Percentiles rank a stretch among this genome's conserved stretches.
These are phyloP conservation scores for Piaya cayana DNA, from an alignment of 2,113 vertebrate genomes.

Conservation along the genomic window DNA sequence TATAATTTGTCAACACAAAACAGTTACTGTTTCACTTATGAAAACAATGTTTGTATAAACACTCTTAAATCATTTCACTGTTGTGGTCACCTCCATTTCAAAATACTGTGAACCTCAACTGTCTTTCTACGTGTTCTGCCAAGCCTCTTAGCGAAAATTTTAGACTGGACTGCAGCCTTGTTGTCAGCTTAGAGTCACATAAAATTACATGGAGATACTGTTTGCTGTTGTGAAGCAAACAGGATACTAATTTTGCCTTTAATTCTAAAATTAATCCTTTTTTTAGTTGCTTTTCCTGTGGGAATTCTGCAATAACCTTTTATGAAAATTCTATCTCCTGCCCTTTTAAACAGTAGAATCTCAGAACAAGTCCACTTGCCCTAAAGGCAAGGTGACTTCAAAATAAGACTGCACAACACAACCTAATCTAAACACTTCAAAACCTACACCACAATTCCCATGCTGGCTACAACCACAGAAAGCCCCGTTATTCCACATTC, in stretches of 20 bases:
- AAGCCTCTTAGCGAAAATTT: background rate
- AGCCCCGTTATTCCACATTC: background rate
- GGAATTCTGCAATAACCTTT: background rate
- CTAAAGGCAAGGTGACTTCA: background rate
- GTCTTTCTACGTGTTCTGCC: background rate
- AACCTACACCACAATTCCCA: rapidly evolving
- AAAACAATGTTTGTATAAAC: background rate
- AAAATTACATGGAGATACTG: background rate
- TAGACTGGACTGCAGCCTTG: background rate
- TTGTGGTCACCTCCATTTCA: background rate
- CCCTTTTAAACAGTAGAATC: background rate
- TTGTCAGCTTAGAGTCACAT: background rate
- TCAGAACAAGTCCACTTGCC: background rate
- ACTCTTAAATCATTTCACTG: background rate
- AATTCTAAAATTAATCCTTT: background rate
- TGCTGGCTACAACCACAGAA: background rate
- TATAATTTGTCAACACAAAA: background rate
- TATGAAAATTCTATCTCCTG: background rate
- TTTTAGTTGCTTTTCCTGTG: background rate
- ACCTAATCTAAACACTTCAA: background rate
- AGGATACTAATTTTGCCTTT: background rate
- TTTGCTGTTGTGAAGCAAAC: background rate
- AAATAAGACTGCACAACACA: background rate
- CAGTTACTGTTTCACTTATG: background rate
- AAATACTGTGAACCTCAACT: background rate